A percentile compares a stretch with the other conserved stretches of the same genome.
These are phyloP conservation scores for Crocallis elinguaria DNA, from an alignment of 2,888 invertebrate genomes.

Conservation along the genomic window DNA sequence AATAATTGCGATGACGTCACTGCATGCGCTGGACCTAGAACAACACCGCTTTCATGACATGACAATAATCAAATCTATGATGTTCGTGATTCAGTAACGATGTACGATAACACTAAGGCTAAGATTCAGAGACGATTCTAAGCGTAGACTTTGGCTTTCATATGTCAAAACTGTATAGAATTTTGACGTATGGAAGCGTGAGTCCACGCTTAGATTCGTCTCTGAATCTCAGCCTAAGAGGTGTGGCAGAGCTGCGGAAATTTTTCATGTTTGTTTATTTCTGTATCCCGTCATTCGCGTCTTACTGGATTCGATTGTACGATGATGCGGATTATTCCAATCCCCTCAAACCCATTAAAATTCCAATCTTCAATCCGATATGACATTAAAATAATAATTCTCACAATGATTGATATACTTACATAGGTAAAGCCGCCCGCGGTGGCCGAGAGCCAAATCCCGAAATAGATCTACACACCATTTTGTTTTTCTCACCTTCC, in stretches of 20 bases:
- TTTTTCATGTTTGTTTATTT: slow-evolving; percentile 9
- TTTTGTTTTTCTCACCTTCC: slow-evolving; percentile 72
- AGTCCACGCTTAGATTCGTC: no score
- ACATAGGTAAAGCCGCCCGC: slow-evolving; percentile 67
- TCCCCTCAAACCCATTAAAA: slow-evolving; percentile 40
- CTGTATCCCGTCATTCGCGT: not conserved
- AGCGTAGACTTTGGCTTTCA: no score
- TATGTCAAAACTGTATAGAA: no score
- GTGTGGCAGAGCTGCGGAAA: slow-evolving; percentile 36
- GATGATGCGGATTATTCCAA: slow-evolving; percentile 7
- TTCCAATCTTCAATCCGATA: slow-evolving; percentile 45
- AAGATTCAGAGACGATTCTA: no score
- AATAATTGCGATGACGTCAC: slow-evolving; percentile 26
- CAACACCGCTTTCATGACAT: slow-evolving; percentile 35
- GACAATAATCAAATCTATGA: slow-evolving; percentile 25
- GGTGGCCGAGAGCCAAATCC: slow-evolving; percentile 71
- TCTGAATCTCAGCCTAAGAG: no score
- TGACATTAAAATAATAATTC: slow-evolving; percentile 56
- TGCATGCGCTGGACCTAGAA: slow-evolving; percentile 27
- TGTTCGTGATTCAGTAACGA: slow-evolving; percentile 37
- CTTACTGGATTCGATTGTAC: slow-evolving; percentile 8
- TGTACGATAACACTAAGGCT: slow-evolving; percentile 41
- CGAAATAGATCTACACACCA: slow-evolving; percentile 65
- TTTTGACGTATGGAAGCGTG: no score
- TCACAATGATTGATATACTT: slow-evolving; percentile 62